Conservation (phyloP, 2,797 vertebrate species). For the Semaprochilodus insignis region DNA sequence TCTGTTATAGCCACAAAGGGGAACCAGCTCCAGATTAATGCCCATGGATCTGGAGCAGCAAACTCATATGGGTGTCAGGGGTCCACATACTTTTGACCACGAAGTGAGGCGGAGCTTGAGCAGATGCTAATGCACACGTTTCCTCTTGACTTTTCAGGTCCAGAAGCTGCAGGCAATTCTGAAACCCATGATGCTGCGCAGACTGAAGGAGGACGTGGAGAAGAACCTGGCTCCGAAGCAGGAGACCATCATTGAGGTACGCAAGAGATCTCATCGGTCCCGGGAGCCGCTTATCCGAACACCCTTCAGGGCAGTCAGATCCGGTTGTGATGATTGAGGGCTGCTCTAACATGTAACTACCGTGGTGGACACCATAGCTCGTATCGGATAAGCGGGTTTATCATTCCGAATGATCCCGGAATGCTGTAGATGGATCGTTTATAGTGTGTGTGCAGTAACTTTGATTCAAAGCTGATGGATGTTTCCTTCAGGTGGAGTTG, state of each 20-base stretch:
- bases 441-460: not conserved
- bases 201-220: constrained; percentile 96
- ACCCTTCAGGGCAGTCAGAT: too few relatives aligned
- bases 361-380: too few relatives aligned
- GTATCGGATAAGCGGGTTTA: too few relatives aligned
- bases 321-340: too few relatives aligned
- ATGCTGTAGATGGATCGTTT: not conserved
- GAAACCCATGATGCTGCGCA: constrained; percentile 96
- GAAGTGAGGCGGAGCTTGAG: not conserved
- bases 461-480: not conserved
- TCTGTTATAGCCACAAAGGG: too few relatives aligned
- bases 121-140: not conserved
- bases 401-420: too few relatives aligned
- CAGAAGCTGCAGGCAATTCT: constrained; percentile 95
- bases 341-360: too few relatives aligned
- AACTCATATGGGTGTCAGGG: too few relatives aligned
- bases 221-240: constrained; percentile 97
- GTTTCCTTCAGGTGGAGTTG: constrained; percentile 84
- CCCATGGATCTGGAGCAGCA: too few relatives aligned
- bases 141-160: constrained; percentile 76
- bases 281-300: too few relatives aligned
- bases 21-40: too few relatives aligned
- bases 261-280: not conserved
- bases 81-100: too few relatives aligned
- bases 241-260: constrained; percentile 94